These are phyloP conservation scores for Ataeniobius toweri DNA, from an alignment of 2,797 vertebrate species.

Conservation along the genomic window DNA sequence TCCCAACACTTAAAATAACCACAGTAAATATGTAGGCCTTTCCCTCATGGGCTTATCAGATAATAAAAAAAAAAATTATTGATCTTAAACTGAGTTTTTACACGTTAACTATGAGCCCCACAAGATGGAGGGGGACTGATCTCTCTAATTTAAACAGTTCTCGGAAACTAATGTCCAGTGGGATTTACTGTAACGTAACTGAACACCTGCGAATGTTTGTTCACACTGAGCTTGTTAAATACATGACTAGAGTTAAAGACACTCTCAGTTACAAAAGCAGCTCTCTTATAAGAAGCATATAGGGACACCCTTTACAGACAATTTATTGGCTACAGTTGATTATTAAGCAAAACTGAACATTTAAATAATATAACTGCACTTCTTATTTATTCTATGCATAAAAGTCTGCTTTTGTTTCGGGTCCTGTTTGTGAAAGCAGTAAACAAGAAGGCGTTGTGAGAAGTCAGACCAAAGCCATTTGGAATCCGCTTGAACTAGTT, in stretches of 20 bases:
- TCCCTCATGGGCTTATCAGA: conserved; percentile 77
- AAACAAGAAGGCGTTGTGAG: neutral
- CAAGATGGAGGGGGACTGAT: conserved; percentile 19
- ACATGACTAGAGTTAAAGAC: conserved; percentile 60
- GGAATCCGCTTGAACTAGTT: conserved; percentile 55
- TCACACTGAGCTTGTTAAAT: conserved; percentile 69
- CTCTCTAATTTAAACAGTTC: conserved; percentile 29
- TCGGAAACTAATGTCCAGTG: conserved; percentile 44
- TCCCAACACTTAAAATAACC: conserved; percentile 87
- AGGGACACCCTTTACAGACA: conserved; percentile 38
- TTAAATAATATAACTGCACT: neutral
- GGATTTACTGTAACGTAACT: conserved; percentile 65
- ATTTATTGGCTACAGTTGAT: neutral
- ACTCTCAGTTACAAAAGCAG: conserved; percentile 63
- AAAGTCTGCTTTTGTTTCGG: conserved; percentile 1
- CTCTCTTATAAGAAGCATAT: conserved; percentile 39
- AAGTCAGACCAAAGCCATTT: conserved; percentile 10
- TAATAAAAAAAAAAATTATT: conserved; percentile 70
- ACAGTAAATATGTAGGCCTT: conserved; percentile 78
- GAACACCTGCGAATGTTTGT: conserved; percentile 68
- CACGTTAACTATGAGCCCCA: neutral
- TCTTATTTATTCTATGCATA: neutral
- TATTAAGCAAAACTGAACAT: neutral
- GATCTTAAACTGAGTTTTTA: conserved; percentile 32
- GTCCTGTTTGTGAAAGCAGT: neutral